A percentile compares a stretch with the other conserved stretches of the same genome.
phyloP scores from a whole-genome alignment of 2,113 vertebrate species.

The Camelus dromedarius region DNA sequence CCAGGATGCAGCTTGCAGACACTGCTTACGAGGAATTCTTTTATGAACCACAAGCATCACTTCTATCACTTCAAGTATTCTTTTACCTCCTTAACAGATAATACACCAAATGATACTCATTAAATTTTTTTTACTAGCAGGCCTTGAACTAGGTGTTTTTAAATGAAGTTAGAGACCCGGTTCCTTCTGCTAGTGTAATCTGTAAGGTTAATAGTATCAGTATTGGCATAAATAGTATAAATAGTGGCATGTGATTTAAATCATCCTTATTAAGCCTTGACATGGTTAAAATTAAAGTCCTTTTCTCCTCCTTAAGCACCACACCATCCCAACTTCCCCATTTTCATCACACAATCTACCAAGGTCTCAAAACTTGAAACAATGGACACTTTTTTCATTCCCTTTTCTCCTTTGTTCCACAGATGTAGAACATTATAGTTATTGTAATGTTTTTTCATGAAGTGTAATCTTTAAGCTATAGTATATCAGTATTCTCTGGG shows the following conservation, averaged over 20 bases:
- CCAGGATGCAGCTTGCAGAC: not conserved
- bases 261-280: not conserved
- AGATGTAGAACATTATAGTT: not conserved
- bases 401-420: not conserved
- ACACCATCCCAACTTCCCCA: not conserved
- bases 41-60: not conserved
- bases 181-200: not conserved
- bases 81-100: not conserved
- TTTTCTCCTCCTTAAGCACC: not conserved
- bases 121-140: not conserved
- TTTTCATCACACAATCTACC: conserved; percentile 2
- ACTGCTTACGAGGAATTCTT: not conserved
- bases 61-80: not conserved
- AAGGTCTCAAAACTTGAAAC: conserved; percentile 12
- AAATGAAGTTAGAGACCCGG: not conserved
- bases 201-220: not conserved
- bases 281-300: not conserved
- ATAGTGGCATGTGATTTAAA: not conserved
- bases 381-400: not conserved
- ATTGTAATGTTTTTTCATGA: not conserved
- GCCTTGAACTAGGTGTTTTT: not conserved
- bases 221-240: not conserved
- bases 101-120: not conserved
- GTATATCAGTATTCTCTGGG: not conserved
- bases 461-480: not conserved